A percentile compares a stretch with the other conserved stretches of the same genome.
Conservation (phyloP, 2,113 vertebrate species). For the Connochaetes taurinus region DNA sequence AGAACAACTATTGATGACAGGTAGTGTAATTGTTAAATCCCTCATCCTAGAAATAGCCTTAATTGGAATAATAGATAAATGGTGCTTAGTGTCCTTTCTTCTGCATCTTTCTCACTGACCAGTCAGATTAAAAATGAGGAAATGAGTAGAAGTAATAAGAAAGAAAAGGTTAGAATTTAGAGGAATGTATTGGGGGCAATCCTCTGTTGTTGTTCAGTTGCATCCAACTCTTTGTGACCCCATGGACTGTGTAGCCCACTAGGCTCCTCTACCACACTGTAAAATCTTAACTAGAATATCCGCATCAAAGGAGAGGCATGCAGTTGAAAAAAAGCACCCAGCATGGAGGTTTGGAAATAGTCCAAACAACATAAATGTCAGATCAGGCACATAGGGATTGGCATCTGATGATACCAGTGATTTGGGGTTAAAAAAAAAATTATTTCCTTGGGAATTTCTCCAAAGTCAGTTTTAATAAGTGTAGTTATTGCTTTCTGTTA, state of each 20-base stretch:
- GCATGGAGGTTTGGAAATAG: not conserved
- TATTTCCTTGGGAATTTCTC: not conserved
- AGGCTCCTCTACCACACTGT: not conserved
- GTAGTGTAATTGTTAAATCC: not conserved
- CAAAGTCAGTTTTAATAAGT: not conserved
- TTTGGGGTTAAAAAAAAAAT: rapidly evolving
- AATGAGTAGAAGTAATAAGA: not conserved
- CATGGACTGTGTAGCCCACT: not conserved
- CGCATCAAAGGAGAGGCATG: not conserved
- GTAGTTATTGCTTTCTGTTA: not conserved
- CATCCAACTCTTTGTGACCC: not conserved
- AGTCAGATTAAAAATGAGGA: not conserved
- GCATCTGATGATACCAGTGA: not conserved
- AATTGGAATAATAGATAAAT: not conserved
- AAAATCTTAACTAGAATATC: not conserved
- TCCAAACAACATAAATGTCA: not conserved
- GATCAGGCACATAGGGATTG: not conserved
- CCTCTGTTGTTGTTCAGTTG: not conserved
- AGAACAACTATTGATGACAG: not conserved
- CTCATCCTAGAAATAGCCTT: not conserved
- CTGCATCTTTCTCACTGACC: not conserved
- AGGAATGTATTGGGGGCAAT: not conserved
- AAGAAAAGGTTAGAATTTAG: not conserved
- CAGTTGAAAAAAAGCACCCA: not conserved
- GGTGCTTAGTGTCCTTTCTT: not conserved